These are phyloP conservation scores for Chelon labrosus DNA, from an alignment of 2,797 vertebrate genomes.

Conservation along the genomic window DNA sequence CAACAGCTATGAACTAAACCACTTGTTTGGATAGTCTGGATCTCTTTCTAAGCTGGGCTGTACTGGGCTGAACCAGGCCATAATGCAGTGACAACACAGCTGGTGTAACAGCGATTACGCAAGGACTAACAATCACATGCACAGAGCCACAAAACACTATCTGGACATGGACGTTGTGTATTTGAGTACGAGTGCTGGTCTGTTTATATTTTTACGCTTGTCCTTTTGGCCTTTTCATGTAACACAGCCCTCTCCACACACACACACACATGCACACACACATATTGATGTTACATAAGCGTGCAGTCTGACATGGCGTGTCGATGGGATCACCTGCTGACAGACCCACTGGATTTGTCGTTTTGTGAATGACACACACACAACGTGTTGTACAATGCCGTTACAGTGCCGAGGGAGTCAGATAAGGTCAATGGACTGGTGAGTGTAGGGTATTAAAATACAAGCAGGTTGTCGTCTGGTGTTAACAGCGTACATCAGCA, in stretches of 20 bases:
- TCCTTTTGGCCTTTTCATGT: constrained; percentile 59
- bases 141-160: constrained; percentile 40
- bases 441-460: neutral
- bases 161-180: constrained; percentile 38
- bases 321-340: constrained; percentile 64
- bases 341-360: constrained; percentile 55
- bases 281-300: constrained; percentile 67
- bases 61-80: constrained; percentile 41
- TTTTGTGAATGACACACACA: constrained; percentile 51
- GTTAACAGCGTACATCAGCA: neutral
- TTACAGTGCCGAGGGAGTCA: constrained; percentile 5
- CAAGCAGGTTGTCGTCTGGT: neutral
- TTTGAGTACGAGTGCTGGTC: constrained; percentile 16
- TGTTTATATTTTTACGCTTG: constrained; percentile 55
- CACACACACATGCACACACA: too few relatives aligned
- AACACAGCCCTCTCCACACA: constrained; percentile 23
- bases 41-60: constrained; percentile 43
- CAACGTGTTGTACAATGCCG: constrained; percentile 5
- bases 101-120: constrained; percentile 54
- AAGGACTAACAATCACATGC: constrained; percentile 48
- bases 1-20: constrained; percentile 17
- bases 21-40: constrained; percentile 33
- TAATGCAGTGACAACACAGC: constrained; percentile 49
- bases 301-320: constrained; percentile 52
- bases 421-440: neutral